phyloP scores from a whole-genome alignment of 1,140 invertebrate genomes.

The Pachypeltis micranthus region DNA sequence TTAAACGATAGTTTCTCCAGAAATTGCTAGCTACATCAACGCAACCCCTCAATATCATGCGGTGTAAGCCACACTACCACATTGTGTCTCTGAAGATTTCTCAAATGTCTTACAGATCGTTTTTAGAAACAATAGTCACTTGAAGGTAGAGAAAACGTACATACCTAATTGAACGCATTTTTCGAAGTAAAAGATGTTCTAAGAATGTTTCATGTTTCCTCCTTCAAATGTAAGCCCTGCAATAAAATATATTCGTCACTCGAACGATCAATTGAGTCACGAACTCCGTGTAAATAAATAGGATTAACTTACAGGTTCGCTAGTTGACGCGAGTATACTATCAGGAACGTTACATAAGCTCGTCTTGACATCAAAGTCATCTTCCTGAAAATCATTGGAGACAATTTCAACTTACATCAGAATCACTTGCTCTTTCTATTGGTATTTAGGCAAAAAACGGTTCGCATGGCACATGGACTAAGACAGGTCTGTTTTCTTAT shows the following conservation, averaged over 20 bases:
- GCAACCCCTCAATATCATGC: neutral
- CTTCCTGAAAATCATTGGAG: constrained; percentile 15
- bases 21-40: no score
- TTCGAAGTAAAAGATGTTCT: neutral
- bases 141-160: neutral
- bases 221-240: neutral
- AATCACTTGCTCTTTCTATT: neutral
- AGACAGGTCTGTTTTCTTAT: neutral
- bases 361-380: constrained; percentile 7
- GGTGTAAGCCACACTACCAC: neutral
- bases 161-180: neutral
- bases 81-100: neutral
- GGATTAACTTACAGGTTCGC: constrained; percentile 2
- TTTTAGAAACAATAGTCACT: neutral
- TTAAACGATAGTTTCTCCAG: no score
- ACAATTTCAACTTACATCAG: constrained; percentile 5
- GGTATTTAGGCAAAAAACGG: neutral
- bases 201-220: neutral
- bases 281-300: neutral
- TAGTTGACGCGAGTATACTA: constrained; percentile 6
- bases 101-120: neutral
- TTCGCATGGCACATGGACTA: neutral
- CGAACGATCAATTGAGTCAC: neutral
- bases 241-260: neutral
- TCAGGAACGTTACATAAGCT: constrained; percentile 16